Evolutionary conservation across 2,888 invertebrate genomes (phyloP), one percentile per base, ranked within the genome.

Genomic region (Sarcophaga caerulescens): DNA sequence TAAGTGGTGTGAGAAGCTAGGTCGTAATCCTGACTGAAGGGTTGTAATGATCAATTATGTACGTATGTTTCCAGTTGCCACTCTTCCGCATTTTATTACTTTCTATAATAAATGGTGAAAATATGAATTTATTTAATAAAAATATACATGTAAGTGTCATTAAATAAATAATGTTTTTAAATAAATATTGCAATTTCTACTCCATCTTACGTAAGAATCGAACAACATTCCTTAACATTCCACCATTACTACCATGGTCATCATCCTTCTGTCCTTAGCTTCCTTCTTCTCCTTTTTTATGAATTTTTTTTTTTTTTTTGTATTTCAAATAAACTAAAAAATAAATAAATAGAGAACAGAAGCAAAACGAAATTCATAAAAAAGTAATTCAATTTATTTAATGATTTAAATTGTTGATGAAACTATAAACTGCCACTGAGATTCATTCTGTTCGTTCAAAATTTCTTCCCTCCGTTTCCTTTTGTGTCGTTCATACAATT

Each of bases 341-440:
- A 63, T 78, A 23, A 60, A 68, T 59, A 45, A 14, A 19, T 60
- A 8, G 60, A 60, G 60, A 10, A 2, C n/a, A 66, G 14, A 66
- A 76, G 1, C 44, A 76, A 60, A 19, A 11, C 21, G 11, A n/a
- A 52, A 5, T 23, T 25, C 25, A 60, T 47, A 65, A 81, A 73
- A 73, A 81, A 81, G 80, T 75, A 73, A 68, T 78, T 77, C 85
- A 85, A 83, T 85, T 80, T 85, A 83, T 80, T 83, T 85, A 83
- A 85, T 80, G 83, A 73, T 80, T 85, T 83, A 85, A 85, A 85
- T 85, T 80, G 71, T 83, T 82, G 0, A 35, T 35, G 63, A 80
- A 83, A 80, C 82, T 85, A 85, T 68, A 57, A n/a, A 79, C 79
- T 76, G 79, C 66, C 71, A 82, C 82, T 79, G 65, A 52, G 47